A percentile compares a stretch with the other conserved stretches of the same genome.
These are phyloP conservation scores for Pyrocephalus nanus DNA, from an alignment of 2,797 vertebrate genomes.

Conservation along the genomic window DNA sequence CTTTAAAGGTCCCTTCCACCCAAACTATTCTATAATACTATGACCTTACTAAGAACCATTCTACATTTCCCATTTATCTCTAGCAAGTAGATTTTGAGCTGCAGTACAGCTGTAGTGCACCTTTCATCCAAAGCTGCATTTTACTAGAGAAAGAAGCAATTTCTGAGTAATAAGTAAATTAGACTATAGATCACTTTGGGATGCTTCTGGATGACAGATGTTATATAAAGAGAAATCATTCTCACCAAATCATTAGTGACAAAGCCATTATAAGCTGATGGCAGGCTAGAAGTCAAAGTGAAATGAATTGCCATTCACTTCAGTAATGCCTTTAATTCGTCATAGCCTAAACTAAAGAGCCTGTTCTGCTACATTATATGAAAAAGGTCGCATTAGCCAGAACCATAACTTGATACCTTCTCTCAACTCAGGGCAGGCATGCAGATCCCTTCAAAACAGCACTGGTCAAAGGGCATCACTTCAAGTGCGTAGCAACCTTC, in stretches of 20 bases:
- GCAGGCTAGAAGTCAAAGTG: neutral
- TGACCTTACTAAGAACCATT: neutral
- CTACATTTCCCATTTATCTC: neutral
- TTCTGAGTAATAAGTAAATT: constrained; percentile 24
- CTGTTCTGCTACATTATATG: neutral
- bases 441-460: neutral
- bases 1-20: neutral
- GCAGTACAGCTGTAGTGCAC: neutral
- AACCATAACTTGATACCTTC: neutral
- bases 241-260: neutral
- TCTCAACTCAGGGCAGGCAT: neutral
- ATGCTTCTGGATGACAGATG: neutral
- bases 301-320: constrained; percentile 7
- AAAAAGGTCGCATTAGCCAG: accelerated
- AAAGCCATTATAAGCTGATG: constrained; percentile 2
- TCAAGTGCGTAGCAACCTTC: accelerated
- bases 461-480: neutral
- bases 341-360: neutral
- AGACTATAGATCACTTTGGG: neutral
- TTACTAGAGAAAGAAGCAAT: neutral
- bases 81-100: neutral
- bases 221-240: neutral
- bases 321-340: neutral
- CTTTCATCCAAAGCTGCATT: neutral
- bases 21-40: neutral